Evolutionary conservation across 2,888 invertebrate species (phyloP).

Genomic region (Thymelicus acteon): DNA sequence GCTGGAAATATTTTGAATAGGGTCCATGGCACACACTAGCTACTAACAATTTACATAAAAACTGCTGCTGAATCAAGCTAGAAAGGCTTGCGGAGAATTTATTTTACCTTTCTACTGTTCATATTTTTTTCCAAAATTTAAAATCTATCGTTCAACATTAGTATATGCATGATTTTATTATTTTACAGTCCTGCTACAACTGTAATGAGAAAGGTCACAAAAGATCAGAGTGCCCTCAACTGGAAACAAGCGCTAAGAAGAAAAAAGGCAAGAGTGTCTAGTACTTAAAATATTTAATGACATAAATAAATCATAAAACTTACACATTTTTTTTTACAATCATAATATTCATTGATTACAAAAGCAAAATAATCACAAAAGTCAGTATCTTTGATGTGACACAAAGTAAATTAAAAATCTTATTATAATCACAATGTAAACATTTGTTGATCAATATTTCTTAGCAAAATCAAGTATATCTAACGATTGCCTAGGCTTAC

Average conservation of each 20-base stretch:
- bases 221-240: constrained; percentile 77
- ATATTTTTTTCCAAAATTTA: too few relatives aligned
- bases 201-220: constrained; percentile 85
- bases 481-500: too few relatives aligned
- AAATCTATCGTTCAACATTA: too few relatives aligned
- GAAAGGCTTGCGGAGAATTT: too few relatives aligned
- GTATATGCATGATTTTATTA: neutral
- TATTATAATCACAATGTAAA: neutral
- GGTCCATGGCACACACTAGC: neutral
- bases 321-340: constrained; percentile 21
- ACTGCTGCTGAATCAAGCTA: too few relatives aligned
- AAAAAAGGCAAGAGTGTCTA: constrained; percentile 54
- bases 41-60: too few relatives aligned
- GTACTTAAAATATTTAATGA: constrained; percentile 46
- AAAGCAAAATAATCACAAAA: neutral
- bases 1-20: too few relatives aligned
- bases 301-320: constrained; percentile 19
- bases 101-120: too few relatives aligned
- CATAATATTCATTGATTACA: constrained; percentile 21
- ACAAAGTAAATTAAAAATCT: neutral
- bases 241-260: constrained; percentile 51
- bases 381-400: neutral
- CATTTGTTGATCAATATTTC: neutral
- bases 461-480: neutral
- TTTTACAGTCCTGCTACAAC: constrained; percentile 83